Percentiles rank a stretch among this genome's conserved stretches.
phyloP scores from a whole-genome alignment of 2,113 vertebrate genomes.

The Gallinago jamesoni region DNA sequence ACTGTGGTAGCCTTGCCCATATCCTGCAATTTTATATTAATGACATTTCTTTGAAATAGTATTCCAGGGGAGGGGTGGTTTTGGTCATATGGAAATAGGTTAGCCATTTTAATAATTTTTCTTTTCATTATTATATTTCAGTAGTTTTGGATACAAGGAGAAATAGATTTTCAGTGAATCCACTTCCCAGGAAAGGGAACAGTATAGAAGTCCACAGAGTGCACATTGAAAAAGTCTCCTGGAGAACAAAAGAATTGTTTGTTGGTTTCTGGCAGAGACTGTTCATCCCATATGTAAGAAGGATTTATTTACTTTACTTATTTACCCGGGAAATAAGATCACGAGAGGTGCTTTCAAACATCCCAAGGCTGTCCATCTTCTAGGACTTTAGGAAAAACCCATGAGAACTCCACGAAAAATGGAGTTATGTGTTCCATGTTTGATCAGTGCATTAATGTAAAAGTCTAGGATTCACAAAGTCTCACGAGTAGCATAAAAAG shows the following conservation, averaged over 20 bases:
- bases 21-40: background rate
- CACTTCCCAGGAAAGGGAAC: background rate
- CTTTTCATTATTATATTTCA: background rate
- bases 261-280: background rate
- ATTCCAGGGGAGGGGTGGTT: background rate
- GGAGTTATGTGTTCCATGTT: background rate
- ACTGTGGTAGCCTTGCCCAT: background rate
- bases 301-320: too few relatives aligned
- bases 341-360: background rate
- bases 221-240: background rate
- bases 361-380: background rate
- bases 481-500: background rate
- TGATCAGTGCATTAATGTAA: background rate
- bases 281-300: background rate
- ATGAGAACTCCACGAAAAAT: background rate
- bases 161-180: background rate
- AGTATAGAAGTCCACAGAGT: background rate
- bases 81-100: background rate
- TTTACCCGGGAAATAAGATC: background rate
- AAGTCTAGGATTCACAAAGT: background rate
- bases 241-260: background rate
- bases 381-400: background rate
- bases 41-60: background rate
- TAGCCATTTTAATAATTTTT: background rate
- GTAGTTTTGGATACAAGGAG: background rate